Base-by-base conservation (phyloP, 2,797 vertebrate species). In the Microctenopoma steveboyesi region DNA sequence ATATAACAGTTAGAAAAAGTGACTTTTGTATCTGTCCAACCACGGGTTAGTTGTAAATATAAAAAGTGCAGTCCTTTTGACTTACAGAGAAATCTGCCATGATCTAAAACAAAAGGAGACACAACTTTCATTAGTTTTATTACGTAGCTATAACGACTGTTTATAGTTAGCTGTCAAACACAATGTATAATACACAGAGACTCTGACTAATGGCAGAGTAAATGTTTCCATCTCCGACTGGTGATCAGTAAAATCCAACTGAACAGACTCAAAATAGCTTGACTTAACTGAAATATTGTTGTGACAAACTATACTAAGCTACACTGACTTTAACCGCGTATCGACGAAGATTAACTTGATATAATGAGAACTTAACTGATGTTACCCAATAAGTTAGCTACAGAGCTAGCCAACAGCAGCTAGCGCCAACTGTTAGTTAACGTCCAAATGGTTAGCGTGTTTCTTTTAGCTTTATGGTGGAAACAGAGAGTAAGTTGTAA, bases 1-100 rank as follows among this genome's bases (percentile, higher is more conserved):
- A 80, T 6, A 78, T 9, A 84, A 78, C 9, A 56, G 48, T 74
- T 77, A 46, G 4, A 2, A 2, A 50, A 67, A 52, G 6, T 74
- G 9, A 80, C 12, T 40, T 40, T n/a, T 47, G 10, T 37, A 35
- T 13, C 1, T 18, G 10, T 7, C 47, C 0, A 40, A 55, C 22
- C 18, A 35, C 11, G 5, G 40, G 18, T n/a, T 16, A 13, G 5
- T 2, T 37, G 35, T 18, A 10, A 62, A 45, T 3, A 5, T 27
- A 39, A 60, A 42, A 42, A 4, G 4, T 10, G 43, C 0, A 47
- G 54, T 22, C 2, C 0, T 58, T 33, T n/a, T 1, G 68, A 94
- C 94, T 95, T 77, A 95, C 94, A 84, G 94, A 95, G 80, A 95
- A 95, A 70, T 95, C 94, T 52, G 89, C 70, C 94, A 95, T 95